Evolutionary conservation across 2,113 vertebrate genomes (phyloP).

Genomic region (Microcebus lehilahytsara): DNA sequence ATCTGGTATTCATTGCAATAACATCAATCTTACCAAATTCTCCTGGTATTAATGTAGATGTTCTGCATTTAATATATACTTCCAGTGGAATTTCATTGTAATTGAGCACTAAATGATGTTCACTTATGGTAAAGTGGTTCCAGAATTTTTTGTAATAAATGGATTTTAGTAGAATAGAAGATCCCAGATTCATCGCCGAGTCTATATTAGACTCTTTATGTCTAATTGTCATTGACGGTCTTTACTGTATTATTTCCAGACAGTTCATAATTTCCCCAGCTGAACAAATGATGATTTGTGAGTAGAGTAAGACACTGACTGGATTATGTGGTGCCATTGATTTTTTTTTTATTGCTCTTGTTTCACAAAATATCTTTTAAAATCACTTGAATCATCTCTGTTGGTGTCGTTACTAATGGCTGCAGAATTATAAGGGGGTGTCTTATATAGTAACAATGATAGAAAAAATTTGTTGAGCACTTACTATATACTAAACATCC

Average conservation of each 20-base stretch:
- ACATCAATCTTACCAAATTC: conserved; percentile 75
- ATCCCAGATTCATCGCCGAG: conserved; percentile 52
- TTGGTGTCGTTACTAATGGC: neutral
- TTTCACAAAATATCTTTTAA: conserved; percentile 55
- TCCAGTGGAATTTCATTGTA: conserved; percentile 79
- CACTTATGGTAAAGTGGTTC: conserved; percentile 74
- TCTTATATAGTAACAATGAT: neutral
- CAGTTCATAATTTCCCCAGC: conserved; percentile 74
- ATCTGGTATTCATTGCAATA: conserved; percentile 69
- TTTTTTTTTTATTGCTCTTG: conserved; percentile 77
- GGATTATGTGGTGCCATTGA: conserved; percentile 68
- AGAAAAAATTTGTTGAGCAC: neutral
- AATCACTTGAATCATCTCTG: neutral
- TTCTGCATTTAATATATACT: conserved; percentile 76
- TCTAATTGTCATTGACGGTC: conserved; percentile 75
- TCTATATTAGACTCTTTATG: conserved; percentile 66
- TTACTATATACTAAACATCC: neutral
- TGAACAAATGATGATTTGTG: conserved; percentile 79
- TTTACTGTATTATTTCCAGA: conserved; percentile 80
- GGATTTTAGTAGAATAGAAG: conserved; percentile 61
- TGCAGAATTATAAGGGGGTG: neutral
- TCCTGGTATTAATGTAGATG: conserved; percentile 68
- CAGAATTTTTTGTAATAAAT: conserved; percentile 80
- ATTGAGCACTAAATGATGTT: conserved; percentile 81
- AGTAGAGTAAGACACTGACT: conserved; percentile 52